These are phyloP conservation scores for Onthophagus sagittarius DNA, from an alignment of 2,888 invertebrate genomes.

Conservation along the genomic window DNA sequence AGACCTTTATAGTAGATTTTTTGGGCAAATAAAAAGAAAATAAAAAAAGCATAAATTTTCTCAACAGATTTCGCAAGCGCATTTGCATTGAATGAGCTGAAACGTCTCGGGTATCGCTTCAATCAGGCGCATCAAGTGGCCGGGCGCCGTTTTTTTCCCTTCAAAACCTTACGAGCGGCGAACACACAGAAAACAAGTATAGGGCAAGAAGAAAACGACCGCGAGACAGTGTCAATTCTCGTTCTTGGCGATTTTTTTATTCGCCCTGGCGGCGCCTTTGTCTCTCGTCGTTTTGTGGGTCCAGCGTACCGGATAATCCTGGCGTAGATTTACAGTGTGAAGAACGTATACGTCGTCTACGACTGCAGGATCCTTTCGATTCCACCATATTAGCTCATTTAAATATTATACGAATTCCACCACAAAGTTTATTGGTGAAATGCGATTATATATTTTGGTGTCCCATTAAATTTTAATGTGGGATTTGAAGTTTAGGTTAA, in stretches of 20 bases:
- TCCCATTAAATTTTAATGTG: no score
- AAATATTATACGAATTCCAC: no score
- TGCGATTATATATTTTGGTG: no score
- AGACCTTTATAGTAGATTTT: no score
- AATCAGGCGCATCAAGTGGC: conserved; percentile 4
- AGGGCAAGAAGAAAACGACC: neutral
- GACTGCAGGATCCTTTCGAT: neutral
- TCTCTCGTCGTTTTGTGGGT: neutral
- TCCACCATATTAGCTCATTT: neutral
- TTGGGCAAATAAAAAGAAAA: neutral
- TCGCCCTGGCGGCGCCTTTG: neutral
- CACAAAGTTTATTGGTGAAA: no score
- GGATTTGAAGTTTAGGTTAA: neutral
- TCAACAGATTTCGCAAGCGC: neutral
- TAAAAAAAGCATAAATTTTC: neutral
- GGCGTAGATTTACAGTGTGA: neutral
- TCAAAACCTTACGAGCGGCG: neutral
- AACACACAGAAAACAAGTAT: neutral
- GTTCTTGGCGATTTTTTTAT: neutral
- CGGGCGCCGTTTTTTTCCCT: neutral
- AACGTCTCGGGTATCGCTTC: conserved; percentile 10
- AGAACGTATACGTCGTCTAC: neutral
- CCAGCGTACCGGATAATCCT: neutral
- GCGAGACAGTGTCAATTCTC: neutral
- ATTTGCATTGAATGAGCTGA: conserved; percentile 11